These are phyloP conservation scores for Daboia siamensis DNA, from an alignment of 2,113 vertebrate genomes.

Conservation along the genomic window DNA sequence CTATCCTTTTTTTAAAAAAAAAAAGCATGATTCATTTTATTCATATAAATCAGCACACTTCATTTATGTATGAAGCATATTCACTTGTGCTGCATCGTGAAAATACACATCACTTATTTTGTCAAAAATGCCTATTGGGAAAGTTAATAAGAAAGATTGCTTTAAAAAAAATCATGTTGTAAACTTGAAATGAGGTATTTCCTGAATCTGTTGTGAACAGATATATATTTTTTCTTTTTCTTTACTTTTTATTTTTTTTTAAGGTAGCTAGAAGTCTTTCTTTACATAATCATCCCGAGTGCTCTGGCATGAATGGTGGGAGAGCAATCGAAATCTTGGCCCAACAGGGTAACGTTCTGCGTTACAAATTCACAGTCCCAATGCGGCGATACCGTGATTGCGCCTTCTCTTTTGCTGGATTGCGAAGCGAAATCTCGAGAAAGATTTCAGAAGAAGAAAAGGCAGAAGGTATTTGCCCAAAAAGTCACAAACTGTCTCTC, in stretches of 20 bases:
- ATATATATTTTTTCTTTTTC: neutral
- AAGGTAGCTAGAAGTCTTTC: conserved; percentile 90
- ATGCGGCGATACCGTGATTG: conserved; percentile 81
- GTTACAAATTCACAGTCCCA: conserved; percentile 72
- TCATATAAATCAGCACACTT: neutral
- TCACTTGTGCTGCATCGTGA: neutral
- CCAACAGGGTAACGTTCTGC: conserved; percentile 68
- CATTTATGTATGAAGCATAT: neutral
- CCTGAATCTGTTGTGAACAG: neutral
- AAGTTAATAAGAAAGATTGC: neutral
- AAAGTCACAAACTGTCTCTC: neutral
- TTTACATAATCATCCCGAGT: conserved; percentile 79
- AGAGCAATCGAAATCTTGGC: conserved; percentile 88
- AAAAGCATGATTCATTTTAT: neutral
- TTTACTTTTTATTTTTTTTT: neutral
- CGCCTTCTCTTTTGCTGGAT: conserved; percentile 89
- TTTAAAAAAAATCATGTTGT: neutral
- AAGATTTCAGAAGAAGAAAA: conserved; percentile 76
- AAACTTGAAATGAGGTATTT: neutral
- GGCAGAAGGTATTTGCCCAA: conserved; percentile 82
- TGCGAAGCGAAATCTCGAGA: conserved; percentile 71
- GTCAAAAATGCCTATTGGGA: neutral
- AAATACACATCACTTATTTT: neutral
- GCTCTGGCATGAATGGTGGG: conserved; percentile 82
- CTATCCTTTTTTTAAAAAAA: neutral